A percentile compares a stretch with the other conserved stretches of the same genome.
Conservation (phyloP, 2,797 vertebrate genomes). For the Sparus aurata region DNA sequence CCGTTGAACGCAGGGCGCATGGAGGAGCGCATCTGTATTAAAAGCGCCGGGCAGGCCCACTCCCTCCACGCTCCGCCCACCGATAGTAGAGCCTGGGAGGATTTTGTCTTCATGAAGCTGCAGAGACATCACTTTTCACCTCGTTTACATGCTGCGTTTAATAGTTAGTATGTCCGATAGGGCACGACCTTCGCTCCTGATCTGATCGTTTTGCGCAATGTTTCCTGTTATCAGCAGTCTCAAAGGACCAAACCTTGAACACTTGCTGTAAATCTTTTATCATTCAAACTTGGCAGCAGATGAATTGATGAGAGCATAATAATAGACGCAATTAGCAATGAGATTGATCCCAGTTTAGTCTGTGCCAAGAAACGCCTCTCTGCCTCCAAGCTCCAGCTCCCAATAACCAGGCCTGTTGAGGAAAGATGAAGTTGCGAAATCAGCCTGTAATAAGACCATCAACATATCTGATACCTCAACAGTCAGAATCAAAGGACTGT, state of each 20-base stretch:
- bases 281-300: background rate
- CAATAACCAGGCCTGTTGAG: background rate
- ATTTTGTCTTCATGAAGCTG: background rate
- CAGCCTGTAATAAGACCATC: background rate
- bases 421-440: background rate
- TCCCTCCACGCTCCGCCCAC: conserved; percentile 61
- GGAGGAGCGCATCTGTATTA: conserved; percentile 78
- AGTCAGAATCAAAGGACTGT: background rate
- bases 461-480: background rate
- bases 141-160: background rate
- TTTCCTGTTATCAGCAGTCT: background rate
- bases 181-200: background rate
- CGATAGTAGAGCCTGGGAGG: conserved; percentile 11
- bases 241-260: too few relatives aligned
- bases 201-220: background rate
- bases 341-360: background rate
- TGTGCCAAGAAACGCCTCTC: background rate
- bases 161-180: background rate
- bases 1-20: conserved; percentile 59
- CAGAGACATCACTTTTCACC: background rate
- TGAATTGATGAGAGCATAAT: too few relatives aligned
- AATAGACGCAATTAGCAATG: too few relatives aligned
- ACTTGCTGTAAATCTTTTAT: background rate
- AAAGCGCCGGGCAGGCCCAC: conserved; percentile 69
- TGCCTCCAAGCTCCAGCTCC: background rate